These are phyloP conservation scores for Manduca sexta DNA, from an alignment of 1,140 invertebrate species.

Conservation along the genomic window DNA sequence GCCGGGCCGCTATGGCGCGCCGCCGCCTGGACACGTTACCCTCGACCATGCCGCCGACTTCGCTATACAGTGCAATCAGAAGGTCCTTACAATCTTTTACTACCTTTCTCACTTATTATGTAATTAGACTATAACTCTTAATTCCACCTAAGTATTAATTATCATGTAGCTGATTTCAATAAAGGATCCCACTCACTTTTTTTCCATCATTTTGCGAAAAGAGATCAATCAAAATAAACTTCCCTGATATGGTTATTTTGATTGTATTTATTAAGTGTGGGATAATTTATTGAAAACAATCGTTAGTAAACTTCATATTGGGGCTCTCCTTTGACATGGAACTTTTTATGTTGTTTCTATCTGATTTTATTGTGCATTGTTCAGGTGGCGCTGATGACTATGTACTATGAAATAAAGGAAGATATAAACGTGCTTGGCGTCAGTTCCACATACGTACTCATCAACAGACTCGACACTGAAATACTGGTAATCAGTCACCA, in stretches of 20 bases:
- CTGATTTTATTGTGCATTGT: no score
- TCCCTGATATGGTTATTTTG: no score
- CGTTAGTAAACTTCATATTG: no score
- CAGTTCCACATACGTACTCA: slow-evolving; percentile 35
- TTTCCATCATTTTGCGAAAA: no score
- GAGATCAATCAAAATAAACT: no score
- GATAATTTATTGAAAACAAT: no score
- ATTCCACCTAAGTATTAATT: neutral
- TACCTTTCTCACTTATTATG: neutral
- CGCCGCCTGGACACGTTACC: slow-evolving; percentile 30
- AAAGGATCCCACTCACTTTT: no score
- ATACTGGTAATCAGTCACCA: slow-evolving; percentile 49
- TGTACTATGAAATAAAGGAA: slow-evolving; percentile 52
- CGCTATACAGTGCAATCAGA: slow-evolving; percentile 46
- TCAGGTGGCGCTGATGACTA: slow-evolving; percentile 45
- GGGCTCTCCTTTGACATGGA: no score
- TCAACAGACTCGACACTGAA: slow-evolving; percentile 36
- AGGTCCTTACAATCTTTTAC: slow-evolving; percentile 21
- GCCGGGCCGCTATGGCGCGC: slow-evolving; percentile 37
- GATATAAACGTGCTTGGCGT: slow-evolving; percentile 52
- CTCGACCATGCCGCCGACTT: slow-evolving; percentile 29
- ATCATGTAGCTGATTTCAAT: no score
- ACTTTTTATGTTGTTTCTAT: no score
- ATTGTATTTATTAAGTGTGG: no score
- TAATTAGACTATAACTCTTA: neutral